These are phyloP conservation scores for Mirounga angustirostris DNA, from an alignment of 2,113 vertebrate genomes.

Conservation along the genomic window DNA sequence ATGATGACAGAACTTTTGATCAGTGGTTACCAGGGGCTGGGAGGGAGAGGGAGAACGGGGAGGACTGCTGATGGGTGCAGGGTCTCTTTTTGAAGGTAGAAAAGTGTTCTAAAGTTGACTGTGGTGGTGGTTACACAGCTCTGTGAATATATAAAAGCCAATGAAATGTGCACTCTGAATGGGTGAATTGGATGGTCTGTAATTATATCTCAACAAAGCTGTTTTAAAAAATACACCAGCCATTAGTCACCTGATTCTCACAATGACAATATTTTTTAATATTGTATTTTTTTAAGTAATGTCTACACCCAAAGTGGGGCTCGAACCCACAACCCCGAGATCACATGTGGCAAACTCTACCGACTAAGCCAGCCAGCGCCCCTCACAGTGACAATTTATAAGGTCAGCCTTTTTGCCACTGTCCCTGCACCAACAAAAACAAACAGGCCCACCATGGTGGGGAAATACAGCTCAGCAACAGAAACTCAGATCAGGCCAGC, in stretches of 20 bases:
- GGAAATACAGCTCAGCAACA: neutral
- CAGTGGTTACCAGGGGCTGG: neutral
- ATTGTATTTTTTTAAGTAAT: neutral
- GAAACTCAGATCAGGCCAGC: neutral
- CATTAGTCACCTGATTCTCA: neutral
- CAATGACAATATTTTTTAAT: neutral
- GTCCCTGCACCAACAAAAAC: neutral
- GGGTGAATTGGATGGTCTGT: too few species aligned
- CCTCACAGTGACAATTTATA: neutral
- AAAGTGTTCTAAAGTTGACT: neutral
- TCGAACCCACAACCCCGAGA: neutral
- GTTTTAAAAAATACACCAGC: neutral
- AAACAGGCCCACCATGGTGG: neutral
- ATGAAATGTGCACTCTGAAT: neutral
- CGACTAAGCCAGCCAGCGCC: neutral
- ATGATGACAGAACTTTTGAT: neutral
- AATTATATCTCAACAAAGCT: neutral
- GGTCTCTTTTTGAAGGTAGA: neutral
- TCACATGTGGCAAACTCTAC: neutral
- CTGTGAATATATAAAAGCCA: neutral
- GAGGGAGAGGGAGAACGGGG: too few species aligned
- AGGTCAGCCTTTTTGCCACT: neutral
- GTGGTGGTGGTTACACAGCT: neutral
- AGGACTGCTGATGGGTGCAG: neutral
- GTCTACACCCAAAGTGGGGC: neutral